Evolutionary conservation across 2,797 vertebrate genomes (phyloP).

Genomic region (Alectoris magna): DNA sequence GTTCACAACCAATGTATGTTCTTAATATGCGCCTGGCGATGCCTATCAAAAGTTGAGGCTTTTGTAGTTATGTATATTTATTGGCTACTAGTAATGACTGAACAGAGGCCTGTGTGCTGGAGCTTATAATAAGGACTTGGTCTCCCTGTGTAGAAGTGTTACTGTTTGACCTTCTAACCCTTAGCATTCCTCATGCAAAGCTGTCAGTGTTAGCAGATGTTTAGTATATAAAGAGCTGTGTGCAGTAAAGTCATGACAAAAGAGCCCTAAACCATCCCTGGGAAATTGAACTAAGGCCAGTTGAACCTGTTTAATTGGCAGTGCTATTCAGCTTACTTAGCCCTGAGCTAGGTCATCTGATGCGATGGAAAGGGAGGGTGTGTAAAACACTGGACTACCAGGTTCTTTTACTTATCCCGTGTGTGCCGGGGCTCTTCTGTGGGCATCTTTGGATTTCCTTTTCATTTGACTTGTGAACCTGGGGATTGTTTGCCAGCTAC

Average conservation of each 20-base stretch:
- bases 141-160: not conserved
- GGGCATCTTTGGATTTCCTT: not conserved
- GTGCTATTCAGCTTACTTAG: not conserved
- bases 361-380: not conserved
- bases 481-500: not conserved
- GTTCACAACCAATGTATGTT: fast-evolving
- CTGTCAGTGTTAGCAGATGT: not conserved
- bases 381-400: not conserved
- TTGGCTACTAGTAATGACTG: not conserved
- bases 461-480: not conserved
- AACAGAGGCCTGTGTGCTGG: not conserved
- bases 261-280: not conserved
- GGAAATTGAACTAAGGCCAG: not conserved
- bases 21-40: not conserved
- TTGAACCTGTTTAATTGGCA: not conserved
- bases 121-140: not conserved
- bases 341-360: not conserved
- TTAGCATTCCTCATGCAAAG: not conserved
- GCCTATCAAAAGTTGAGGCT: not conserved
- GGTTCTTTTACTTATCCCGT: not conserved
- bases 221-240: fast-evolving
- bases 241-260: not conserved
- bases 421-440: not conserved
- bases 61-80: fast-evolving
- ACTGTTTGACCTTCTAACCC: not conserved